Evolutionary conservation across 2,113 vertebrate species (phyloP).

Genomic region (Pterophyllum scalare): DNA sequence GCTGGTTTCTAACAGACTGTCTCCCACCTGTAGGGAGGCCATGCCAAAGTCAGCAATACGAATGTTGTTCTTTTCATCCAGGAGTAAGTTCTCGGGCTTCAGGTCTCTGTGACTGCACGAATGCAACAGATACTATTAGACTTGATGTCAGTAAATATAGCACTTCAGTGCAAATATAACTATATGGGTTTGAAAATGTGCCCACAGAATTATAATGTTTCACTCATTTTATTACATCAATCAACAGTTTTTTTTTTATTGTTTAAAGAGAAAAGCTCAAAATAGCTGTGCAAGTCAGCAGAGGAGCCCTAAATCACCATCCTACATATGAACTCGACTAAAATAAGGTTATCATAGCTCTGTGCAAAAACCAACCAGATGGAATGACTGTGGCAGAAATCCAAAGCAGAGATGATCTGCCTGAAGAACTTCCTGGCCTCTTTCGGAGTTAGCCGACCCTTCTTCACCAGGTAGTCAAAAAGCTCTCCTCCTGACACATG

Average conservation of each 20-base stretch:
- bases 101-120: conserved; percentile 90
- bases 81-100: conserved; percentile 92
- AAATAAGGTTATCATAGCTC: background rate
- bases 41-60: conserved; percentile 94
- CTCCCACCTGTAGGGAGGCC: conserved; percentile 94
- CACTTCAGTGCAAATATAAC: background rate
- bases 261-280: background rate
- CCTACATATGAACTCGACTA: background rate
- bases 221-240: background rate
- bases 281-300: background rate
- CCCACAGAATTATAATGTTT: background rate
- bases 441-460: conserved; percentile 91
- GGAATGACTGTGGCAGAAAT: conserved; percentile 95
- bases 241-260: background rate
- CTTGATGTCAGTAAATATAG: background rate
- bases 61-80: conserved; percentile 96
- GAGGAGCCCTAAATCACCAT: background rate
- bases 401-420: conserved; percentile 93
- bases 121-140: conserved; percentile 18
- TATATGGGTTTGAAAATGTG: background rate
- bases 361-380: conserved; percentile 85
- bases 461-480: conserved; percentile 94
- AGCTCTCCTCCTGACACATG: conserved; percentile 93
- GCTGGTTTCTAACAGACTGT: conserved; percentile 94
- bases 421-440: conserved; percentile 95